phyloP scores from a whole-genome alignment of 1,140 invertebrate species.

The Diabrotica virgifera region DNA sequence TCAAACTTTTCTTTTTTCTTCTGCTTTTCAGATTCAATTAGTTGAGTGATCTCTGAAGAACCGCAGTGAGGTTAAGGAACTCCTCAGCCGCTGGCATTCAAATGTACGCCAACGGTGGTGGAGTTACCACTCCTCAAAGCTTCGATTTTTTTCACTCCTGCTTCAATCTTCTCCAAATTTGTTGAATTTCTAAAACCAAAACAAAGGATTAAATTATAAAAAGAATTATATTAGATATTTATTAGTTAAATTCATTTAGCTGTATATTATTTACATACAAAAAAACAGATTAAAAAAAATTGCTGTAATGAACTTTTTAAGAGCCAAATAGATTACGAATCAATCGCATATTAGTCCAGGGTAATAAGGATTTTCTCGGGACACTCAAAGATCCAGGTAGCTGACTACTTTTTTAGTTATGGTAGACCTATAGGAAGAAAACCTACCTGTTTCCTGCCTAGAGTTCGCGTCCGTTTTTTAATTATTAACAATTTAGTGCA shows the following conservation, averaged over 20 bases:
- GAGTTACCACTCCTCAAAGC: conserved; percentile 50
- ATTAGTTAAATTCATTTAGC: background rate
- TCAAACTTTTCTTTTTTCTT: background rate
- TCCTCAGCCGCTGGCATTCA: conserved; percentile 48
- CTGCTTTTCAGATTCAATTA: background rate
- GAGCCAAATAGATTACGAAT: too few species aligned
- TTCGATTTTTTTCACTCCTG: conserved; percentile 8
- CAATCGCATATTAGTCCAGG: too few species aligned
- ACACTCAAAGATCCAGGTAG: too few species aligned
- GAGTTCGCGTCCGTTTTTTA: too few species aligned
- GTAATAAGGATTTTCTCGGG: too few species aligned
- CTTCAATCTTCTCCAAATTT: background rate
- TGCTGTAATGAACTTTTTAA: too few species aligned
- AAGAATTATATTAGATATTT: background rate
- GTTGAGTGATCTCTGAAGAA: conserved; percentile 2
- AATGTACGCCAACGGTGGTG: conserved; percentile 50
- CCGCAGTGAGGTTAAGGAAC: conserved; percentile 47
- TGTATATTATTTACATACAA: too few species aligned
- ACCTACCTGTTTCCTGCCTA: too few species aligned
- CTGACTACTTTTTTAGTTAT: too few species aligned
- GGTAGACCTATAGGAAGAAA: too few species aligned
- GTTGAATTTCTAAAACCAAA: background rate
- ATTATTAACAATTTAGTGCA: too few species aligned
- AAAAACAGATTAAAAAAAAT: too few species aligned
- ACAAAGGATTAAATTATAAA: background rate